These are phyloP conservation scores for Phalanger gymnotis DNA, from an alignment of 2,797 vertebrate species.

Conservation along the genomic window DNA sequence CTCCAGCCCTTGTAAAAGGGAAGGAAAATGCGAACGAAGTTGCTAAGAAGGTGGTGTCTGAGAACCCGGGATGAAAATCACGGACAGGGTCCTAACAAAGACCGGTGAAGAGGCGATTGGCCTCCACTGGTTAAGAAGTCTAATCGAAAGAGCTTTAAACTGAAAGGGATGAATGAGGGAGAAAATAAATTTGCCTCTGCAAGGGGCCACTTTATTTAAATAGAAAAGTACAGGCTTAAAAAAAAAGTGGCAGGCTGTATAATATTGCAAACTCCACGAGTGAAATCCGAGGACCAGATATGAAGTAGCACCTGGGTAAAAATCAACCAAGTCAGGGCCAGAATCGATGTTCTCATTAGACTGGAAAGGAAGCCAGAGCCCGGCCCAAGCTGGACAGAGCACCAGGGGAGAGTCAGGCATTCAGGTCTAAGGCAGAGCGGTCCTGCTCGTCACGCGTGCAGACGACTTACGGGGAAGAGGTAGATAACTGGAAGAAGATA, in stretches of 20 bases:
- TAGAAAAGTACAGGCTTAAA: neutral
- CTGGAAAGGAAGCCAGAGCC: no score
- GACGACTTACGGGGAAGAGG: neutral
- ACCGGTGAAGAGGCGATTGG: neutral
- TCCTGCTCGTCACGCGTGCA: neutral
- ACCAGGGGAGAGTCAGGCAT: no score
- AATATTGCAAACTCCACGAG: neutral
- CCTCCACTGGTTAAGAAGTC: no score
- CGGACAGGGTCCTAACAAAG: fast-evolving
- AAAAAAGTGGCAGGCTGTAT: neutral
- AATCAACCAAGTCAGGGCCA: neutral
- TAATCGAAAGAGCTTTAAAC: neutral
- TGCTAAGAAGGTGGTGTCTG: neutral
- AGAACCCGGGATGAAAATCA: neutral
- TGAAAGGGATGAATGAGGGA: no score
- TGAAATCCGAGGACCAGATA: neutral
- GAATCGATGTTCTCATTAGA: neutral
- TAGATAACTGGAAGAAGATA: no score
- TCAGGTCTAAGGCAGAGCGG: no score
- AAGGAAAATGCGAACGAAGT: neutral
- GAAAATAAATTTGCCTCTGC: neutral
- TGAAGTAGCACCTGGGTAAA: neutral
- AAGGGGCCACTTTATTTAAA: neutral
- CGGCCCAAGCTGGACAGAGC: no score
- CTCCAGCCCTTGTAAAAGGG: neutral